These are phyloP conservation scores for Periphyllus acericola DNA, from an alignment of 2,888 invertebrate species.

Conservation along the genomic window DNA sequence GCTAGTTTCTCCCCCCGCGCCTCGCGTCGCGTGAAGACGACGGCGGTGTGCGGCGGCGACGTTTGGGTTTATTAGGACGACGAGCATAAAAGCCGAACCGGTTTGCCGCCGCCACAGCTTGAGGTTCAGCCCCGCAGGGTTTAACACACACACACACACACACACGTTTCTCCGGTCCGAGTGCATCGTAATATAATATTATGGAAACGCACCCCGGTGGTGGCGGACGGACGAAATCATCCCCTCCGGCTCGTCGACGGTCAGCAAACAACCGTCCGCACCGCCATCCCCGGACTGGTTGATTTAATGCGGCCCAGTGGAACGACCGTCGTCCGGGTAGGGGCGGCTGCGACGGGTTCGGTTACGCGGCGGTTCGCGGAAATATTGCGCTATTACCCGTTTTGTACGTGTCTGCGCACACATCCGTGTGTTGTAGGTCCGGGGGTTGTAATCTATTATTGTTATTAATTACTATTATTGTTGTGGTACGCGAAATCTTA, in stretches of 20 bases:
- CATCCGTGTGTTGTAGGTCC: no score
- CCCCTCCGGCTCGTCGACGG: conserved; percentile 12
- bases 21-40: neutral
- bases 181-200: neutral
- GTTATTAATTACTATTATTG: neutral
- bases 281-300: conserved; percentile 11
- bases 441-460: no score
- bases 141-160: neutral
- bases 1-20: neutral
- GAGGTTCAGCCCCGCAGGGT: conserved; percentile 15
- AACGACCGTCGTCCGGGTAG: neutral
- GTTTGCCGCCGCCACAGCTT: conserved; percentile 38
- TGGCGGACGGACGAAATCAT: neutral
- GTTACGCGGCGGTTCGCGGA: neutral
- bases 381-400: neutral
- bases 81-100: conserved; percentile 16
- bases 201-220: conserved; percentile 34
- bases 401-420: neutral
- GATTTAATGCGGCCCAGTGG: conserved; percentile 9
- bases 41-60: neutral
- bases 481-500: neutral
- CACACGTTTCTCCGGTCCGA: neutral
- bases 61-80: conserved; percentile 39
- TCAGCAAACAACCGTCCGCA: neutral
- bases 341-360: neutral